Evolutionary conservation across 2,888 invertebrate genomes (phyloP).

Genomic region (Scaeva pyrastri): DNA sequence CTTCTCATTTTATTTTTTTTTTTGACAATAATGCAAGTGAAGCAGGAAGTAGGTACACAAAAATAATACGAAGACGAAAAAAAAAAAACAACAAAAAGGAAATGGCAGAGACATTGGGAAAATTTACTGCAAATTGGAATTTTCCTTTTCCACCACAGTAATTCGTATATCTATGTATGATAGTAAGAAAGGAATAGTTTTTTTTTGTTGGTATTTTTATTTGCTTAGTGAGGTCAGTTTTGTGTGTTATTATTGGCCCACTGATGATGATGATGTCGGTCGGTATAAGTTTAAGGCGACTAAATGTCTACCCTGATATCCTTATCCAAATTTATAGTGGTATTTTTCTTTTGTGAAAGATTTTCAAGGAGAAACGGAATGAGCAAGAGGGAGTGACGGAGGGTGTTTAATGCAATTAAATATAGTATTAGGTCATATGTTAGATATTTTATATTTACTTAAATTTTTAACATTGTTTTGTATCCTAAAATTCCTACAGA

Average conservation of each 20-base stretch:
- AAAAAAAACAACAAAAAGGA: conserved; percentile 15
- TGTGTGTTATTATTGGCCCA: conserved; percentile 39
- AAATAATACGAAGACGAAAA: background rate
- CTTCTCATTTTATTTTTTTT: background rate
- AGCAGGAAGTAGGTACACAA: conserved; percentile 34
- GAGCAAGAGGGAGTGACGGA: too few relatives aligned
- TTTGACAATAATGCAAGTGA: conserved; percentile 38
- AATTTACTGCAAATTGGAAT: conserved; percentile 54
- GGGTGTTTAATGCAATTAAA: too few relatives aligned
- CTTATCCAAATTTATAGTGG: conserved; percentile 34
- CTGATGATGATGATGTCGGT: conserved; percentile 18
- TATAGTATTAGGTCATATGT: too few relatives aligned
- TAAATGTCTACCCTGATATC: conserved; percentile 43
- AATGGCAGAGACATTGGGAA: conserved; percentile 43
- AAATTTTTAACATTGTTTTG: too few relatives aligned
- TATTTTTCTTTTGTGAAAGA: conserved; percentile 35
- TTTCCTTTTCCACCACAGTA: conserved; percentile 35
- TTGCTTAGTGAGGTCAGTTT: conserved; percentile 22
- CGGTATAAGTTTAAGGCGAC: conserved; percentile 36
- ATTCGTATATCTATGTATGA: background rate
- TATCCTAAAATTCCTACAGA: too few relatives aligned
- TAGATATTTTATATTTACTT: too few relatives aligned
- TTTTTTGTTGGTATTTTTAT: background rate
- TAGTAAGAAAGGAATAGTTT: background rate
- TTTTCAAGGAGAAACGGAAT: too few relatives aligned